Conservation (phyloP, 1,140 invertebrate genomes). For the Drosophila watanabei region DNA sequence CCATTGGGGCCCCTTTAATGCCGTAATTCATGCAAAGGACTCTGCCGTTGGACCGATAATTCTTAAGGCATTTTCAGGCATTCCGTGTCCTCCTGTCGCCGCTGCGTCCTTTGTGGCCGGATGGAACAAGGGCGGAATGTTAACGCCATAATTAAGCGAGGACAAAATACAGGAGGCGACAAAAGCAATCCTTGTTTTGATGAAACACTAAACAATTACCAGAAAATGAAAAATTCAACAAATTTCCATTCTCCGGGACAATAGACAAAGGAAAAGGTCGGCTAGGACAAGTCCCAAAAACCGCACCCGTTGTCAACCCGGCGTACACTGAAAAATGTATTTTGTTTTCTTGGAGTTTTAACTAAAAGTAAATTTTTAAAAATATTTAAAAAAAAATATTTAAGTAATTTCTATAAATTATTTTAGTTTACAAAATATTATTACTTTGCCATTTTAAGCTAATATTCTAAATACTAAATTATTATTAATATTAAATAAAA, state of each 20-base stretch:
- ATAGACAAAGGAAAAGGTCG: constrained; percentile 54
- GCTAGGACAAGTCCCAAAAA: constrained; percentile 3
- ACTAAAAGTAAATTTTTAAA: neutral
- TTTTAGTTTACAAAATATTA: neutral
- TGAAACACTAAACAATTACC: constrained; percentile 56
- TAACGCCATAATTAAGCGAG: constrained; percentile 58
- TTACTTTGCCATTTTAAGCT: too few relatives aligned
- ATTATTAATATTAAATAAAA: neutral
- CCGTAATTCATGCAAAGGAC: constrained; percentile 32
- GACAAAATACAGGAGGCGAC: constrained; percentile 49
- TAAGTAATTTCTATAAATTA: too few relatives aligned
- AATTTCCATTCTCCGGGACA: constrained; percentile 49
- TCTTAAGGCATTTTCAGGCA: constrained; percentile 27
- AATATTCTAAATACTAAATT: neutral
- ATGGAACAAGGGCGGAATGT: constrained; percentile 44
- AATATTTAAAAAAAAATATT: too few relatives aligned
- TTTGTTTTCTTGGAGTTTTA: neutral
- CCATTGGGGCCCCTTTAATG: neutral
- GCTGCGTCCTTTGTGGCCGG: constrained; percentile 14
- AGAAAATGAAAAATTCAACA: constrained; percentile 47
- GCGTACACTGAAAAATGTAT: neutral
- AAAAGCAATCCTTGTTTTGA: constrained; percentile 53
- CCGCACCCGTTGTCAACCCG: constrained; percentile 14
- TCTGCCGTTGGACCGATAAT: constrained; percentile 12
- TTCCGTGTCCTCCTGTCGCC: neutral